phyloP scores from a whole-genome alignment of 2,888 invertebrate genomes.

The Aleiodes alternator region DNA sequence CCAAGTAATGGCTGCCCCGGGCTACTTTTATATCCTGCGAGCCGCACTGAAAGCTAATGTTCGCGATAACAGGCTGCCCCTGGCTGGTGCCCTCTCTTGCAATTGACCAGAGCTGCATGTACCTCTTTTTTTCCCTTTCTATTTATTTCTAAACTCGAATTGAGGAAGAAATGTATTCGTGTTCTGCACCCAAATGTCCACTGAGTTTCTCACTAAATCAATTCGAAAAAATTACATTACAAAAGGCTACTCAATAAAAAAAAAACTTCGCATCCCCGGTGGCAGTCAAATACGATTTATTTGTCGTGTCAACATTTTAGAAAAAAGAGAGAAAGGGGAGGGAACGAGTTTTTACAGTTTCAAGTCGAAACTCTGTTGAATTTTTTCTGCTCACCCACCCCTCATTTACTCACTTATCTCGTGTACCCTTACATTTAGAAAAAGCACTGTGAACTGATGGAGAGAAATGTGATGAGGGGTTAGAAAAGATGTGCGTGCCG shows the following conservation, averaged over 20 bases:
- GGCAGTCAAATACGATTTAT: conserved; percentile 68
- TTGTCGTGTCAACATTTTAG: conserved; percentile 73
- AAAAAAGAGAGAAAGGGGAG: conserved; percentile 49
- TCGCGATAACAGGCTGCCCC: conserved; percentile 67
- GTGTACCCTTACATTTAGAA: conserved; percentile 27
- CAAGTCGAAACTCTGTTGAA: conserved; percentile 53
- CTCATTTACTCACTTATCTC: conserved; percentile 36
- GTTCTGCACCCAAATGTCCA: conserved; percentile 29
- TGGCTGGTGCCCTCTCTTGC: conserved; percentile 20
- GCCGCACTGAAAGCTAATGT: conserved; percentile 72
- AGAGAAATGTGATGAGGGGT: conserved; percentile 28
- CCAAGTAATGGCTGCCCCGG: conserved; percentile 72
- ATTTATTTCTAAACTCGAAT: conserved; percentile 42
- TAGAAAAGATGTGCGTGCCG: conserved; percentile 50
- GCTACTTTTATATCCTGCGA: conserved; percentile 71
- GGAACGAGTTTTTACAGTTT: conserved; percentile 57
- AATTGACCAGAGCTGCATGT: conserved; percentile 36
- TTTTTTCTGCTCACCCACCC: conserved; percentile 35
- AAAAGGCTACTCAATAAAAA: conserved; percentile 16
- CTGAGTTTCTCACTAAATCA: conserved; percentile 8
- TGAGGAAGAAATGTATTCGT: conserved; percentile 25
- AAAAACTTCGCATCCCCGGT: conserved; percentile 26
- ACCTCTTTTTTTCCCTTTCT: conserved; percentile 35
- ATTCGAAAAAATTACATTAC: conserved; percentile 21
- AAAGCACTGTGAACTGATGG: conserved; percentile 10